Base-by-base conservation (phyloP, 2,888 invertebrate genomes). In the Apotomis capreana region DNA sequence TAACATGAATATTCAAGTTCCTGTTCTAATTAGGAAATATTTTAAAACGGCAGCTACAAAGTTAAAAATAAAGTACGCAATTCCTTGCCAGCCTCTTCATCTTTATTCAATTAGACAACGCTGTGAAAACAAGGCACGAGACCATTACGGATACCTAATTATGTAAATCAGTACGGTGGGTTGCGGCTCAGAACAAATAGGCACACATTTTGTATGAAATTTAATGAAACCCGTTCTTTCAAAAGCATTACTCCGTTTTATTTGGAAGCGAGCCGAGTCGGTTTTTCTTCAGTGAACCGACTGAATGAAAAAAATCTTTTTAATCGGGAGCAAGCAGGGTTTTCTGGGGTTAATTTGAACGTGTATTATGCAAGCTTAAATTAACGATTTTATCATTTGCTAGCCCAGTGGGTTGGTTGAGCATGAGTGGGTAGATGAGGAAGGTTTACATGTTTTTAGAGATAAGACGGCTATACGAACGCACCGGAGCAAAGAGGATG, bases 131-230 rank as follows among this genome's bases (percentile, higher is more conserved):
- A 61, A 15, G 46, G 60, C 40, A 26, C 55, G 10, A 55, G 61
- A 61, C 67, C 59, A 70, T 70, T 37, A 61, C 49, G 54, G 13
- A 59, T 69, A 59, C 54, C 71, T 68, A 71, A 62, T 68, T 68
- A 69, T 73, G 64, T 15, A 60, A 63, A 73, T 73, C 15, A 64
- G 36, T 15, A 54, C 36, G 36, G 51, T 73, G 49, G 37, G 37
- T 60, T 71, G 40, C 12, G 36, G 51, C 51, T 68, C 59, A n/a
- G 60, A 37, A 63, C 59, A 69, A 69, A 69, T 73, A 69, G 51
- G 71, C 62, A 71, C 36, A 62, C 40, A 52, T 62, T 68, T 57
- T 57, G 57, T 36, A 26, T 44, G 44, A 26, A 68, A 62, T 68
- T 61, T 62, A 71, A 58, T 62, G 58, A 46, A 51, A 15, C 68